Evolutionary conservation across 1,140 invertebrate species (phyloP).

Genomic region (Caenorhabditis brenneri): DNA sequence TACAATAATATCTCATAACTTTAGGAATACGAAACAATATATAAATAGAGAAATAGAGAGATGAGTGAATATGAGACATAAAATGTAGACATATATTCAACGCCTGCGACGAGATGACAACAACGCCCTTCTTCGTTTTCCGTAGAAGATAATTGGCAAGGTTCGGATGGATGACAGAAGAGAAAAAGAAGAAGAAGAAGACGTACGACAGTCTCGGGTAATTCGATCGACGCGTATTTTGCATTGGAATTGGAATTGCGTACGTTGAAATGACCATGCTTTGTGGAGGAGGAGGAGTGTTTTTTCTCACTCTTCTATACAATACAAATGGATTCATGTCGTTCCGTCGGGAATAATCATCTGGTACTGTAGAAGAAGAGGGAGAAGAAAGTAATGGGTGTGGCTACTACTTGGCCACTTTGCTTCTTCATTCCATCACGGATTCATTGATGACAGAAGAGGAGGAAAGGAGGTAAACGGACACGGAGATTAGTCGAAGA

Average conservation of each 20-base stretch:
- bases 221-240: conserved; percentile 6
- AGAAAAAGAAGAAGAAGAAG: neutral
- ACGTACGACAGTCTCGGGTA: conserved; percentile 20
- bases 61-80: neutral
- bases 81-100: neutral
- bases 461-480: neutral
- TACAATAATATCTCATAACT: no score
- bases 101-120: neutral
- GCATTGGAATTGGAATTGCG: neutral
- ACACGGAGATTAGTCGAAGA: neutral
- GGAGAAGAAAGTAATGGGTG: conserved; percentile 27
- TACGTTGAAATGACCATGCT: conserved; percentile 14
- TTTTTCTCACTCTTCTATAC: neutral
- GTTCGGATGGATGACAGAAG: neutral
- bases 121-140: neutral
- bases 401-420: conserved; percentile 5
- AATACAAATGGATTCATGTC: conserved; percentile 31
- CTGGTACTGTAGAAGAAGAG: conserved; percentile 17
- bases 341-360: conserved; percentile 27
- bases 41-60: neutral
- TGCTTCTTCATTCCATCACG: conserved; percentile 17
- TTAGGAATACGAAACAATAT: neutral
- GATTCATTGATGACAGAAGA: neutral
- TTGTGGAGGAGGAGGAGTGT: neutral
- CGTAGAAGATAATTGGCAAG: conserved; percentile 28